Base-by-base conservation (phyloP, 2,113 vertebrate species). In the Calyptomena viridis region DNA sequence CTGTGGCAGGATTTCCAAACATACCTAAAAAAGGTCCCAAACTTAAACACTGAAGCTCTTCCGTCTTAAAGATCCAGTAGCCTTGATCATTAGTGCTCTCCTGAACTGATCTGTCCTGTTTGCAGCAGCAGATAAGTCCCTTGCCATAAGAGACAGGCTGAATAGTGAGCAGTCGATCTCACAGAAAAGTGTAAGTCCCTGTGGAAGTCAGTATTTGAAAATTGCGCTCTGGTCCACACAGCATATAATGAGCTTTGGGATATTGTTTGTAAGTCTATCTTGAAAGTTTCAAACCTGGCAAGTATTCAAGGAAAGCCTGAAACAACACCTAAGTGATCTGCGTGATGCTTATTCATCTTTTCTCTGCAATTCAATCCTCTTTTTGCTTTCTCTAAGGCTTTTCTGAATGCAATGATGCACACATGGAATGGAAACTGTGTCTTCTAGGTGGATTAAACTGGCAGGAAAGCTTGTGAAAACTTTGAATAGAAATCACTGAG, bases 401-500 rank as follows among this genome's bases (percentile, higher is more conserved):
- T 14, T 75, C 52, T 90, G 79, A 80, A 84, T 72, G 63, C 72
- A 74, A 27, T 49, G 63, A 71, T 84, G 47, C 72, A 84, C 56
- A 74, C 2, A 2, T 71, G 68, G 62, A 95, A 77, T 6, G 2
- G 60, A 77, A 91, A 55, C 33, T 88, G 58, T 71, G 52, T 37
- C 88, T 96, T 87, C 35, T 71, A 75, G 52, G 22, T 89, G 90
- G 85, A 93, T 96, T 96, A 84, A 92, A 71, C 59, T 71, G 56
- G 42, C 71, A 77, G 82, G 79, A 93, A 88, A 56, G 63, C 79
- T 80, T 78, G 39, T 83, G 90, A 56, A 60, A 93, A 86, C 22
- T 71, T 69, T 74, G 72, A 86, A 60, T 78, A 81, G 68, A 68
- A 96, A 84, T 84, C 8, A 8, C 55, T 24, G 49, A 71, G 47